A percentile compares a stretch with the other conserved stretches of the same genome.
Evolutionary conservation across 2,888 invertebrate genomes (phyloP).

Genomic region (Rotaria socialis): DNA sequence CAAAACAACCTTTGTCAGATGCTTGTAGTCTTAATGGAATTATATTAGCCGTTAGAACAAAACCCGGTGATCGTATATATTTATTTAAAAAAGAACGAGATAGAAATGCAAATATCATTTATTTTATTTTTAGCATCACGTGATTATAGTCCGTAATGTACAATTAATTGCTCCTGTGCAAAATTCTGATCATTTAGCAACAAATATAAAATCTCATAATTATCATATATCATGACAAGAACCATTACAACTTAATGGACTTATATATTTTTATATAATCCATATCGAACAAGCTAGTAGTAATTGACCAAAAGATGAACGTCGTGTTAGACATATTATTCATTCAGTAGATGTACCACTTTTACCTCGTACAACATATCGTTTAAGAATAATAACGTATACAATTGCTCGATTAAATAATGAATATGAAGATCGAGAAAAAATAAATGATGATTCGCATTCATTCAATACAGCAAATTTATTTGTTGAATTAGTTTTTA

Average conservation of each 20-base stretch:
- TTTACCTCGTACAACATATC: conserved; percentile 9
- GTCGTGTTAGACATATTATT: neutral
- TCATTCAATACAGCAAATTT: neutral
- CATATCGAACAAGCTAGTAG: neutral
- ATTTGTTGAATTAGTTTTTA: neutral
- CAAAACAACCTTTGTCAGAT: neutral
- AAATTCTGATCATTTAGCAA: neutral
- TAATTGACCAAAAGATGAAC: conserved; percentile 13
- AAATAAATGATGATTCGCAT: neutral
- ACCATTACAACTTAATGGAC: neutral
- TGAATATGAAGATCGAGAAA: neutral
- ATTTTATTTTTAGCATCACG: neutral
- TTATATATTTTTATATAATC: neutral
- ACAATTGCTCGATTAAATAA: neutral
- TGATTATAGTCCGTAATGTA: neutral
- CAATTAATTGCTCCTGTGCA: neutral
- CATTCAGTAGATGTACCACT: neutral
- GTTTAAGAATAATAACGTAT: conserved; percentile 6
- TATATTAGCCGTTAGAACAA: conserved; percentile 8
- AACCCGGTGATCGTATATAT: conserved; percentile 12
- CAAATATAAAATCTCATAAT: neutral
- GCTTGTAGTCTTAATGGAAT: conserved; percentile 13
- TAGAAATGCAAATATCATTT: neutral
- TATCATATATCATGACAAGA: neutral
- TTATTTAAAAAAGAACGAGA: too few relatives aligned